A percentile compares a stretch with the other conserved stretches of the same genome.
Evolutionary conservation across 1,140 invertebrate species (phyloP).

Genomic region (Aradophagus sp.): DNA sequence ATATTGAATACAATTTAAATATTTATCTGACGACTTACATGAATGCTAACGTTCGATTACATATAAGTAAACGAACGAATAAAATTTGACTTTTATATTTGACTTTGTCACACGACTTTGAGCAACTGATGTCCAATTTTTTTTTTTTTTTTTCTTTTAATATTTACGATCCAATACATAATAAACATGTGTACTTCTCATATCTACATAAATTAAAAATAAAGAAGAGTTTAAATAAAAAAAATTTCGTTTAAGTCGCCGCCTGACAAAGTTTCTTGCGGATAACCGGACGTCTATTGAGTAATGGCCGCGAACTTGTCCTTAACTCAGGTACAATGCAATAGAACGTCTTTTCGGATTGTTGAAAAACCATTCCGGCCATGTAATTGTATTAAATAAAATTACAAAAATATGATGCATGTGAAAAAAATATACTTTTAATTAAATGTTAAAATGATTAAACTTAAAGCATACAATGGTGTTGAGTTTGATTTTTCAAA

Average conservation of each 20-base stretch:
- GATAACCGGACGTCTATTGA: conserved; percentile 19
- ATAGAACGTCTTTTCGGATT: conserved; percentile 33
- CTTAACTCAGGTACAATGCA: conserved; percentile 68
- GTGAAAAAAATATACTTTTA: conserved; percentile 27
- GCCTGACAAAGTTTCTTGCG: conserved; percentile 28
- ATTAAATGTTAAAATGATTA: no score
- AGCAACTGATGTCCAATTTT: no score
- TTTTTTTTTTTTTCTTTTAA: conserved; percentile 5
- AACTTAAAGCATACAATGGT: no score
- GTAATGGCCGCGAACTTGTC: conserved; percentile 54
- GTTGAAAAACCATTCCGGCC: conserved; percentile 21
- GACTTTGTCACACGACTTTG: conserved; percentile 41
- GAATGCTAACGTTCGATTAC: conserved; percentile 8
- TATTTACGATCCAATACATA: no score
- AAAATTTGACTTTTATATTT: conserved; percentile 59
- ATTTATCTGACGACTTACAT: conserved; percentile 41
- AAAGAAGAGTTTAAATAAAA: no score
- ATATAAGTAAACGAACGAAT: conserved; percentile 66
- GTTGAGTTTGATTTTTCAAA: no score
- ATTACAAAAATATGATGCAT: conserved; percentile 34
- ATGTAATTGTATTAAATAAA: conserved; percentile 20
- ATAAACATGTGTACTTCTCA: no score
- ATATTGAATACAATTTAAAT: conserved; percentile 59
- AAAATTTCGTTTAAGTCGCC: conserved; percentile 8
- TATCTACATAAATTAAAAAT: no score